Percentiles rank a stretch among this genome's conserved stretches.
Conservation (phyloP, 2,113 vertebrate genomes). For the Ovis canadensis region DNA sequence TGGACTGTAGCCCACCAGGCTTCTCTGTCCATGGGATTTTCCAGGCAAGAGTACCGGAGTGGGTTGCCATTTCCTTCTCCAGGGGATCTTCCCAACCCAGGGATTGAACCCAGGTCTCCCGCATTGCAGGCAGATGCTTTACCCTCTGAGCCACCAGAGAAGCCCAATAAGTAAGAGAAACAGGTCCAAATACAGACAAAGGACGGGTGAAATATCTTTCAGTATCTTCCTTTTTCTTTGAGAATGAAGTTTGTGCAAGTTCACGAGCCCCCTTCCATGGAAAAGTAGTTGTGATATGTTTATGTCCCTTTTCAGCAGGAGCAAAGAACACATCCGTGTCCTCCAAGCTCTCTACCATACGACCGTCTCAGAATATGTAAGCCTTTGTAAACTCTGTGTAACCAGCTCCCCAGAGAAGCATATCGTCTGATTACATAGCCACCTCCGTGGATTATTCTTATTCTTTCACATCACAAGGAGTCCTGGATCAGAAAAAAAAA, state of each 20-base stretch:
- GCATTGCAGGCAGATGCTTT: background rate
- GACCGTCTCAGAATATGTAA: background rate
- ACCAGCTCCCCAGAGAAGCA: background rate
- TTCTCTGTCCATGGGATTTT: background rate
- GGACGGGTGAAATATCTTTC: background rate
- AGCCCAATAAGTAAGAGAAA: background rate
- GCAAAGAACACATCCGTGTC: background rate
- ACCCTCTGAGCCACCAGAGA: background rate
- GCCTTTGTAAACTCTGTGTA: background rate
- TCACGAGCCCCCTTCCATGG: background rate
- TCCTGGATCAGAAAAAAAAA: background rate
- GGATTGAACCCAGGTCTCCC: background rate
- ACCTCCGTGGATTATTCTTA: background rate
- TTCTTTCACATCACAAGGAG: background rate
- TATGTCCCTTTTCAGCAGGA: background rate
- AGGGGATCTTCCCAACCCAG: background rate
- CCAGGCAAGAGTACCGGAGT: background rate
- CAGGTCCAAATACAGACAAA: background rate
- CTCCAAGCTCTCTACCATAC: background rate
- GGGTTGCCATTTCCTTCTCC: background rate
- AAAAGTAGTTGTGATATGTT: background rate
- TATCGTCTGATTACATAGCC: background rate
- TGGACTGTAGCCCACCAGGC: background rate
- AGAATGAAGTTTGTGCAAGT: background rate
- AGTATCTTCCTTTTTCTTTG: background rate